Conservation (phyloP, 2,888 invertebrate genomes). For the Leptinotarsa tumamoca region DNA sequence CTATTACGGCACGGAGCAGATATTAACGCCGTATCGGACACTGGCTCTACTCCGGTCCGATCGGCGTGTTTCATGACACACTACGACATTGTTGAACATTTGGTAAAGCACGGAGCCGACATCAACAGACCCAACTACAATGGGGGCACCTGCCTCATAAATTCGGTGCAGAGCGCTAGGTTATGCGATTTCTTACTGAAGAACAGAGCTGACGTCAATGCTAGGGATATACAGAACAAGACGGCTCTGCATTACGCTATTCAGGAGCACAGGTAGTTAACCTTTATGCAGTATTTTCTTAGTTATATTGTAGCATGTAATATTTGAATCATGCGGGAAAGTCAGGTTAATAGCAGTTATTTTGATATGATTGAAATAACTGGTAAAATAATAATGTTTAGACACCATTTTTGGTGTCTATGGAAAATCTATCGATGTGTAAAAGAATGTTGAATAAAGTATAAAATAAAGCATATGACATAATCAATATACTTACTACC, state of each 20-base stretch:
- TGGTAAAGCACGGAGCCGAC: constrained; percentile 85
- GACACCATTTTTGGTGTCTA: no score
- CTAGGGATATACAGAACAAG: constrained; percentile 89
- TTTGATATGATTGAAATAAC: no score
- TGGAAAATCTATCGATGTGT: no score
- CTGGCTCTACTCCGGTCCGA: constrained; percentile 89
- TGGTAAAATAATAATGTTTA: no score
- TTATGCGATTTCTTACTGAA: constrained; percentile 84
- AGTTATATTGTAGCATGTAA: no score
- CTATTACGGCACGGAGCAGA: constrained; percentile 84
- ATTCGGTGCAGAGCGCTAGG: constrained; percentile 88
- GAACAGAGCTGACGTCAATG: constrained; percentile 87
- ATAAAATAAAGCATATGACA: no score
- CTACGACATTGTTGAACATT: constrained; percentile 80
- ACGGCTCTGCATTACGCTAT: constrained; percentile 95
- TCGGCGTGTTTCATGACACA: constrained; percentile 95
- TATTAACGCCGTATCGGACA: constrained; percentile 89
- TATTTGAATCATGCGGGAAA: no score
- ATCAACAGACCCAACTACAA: constrained; percentile 87
- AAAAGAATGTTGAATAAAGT: no score
- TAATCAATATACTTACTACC: no score
- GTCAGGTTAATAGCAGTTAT: no score
- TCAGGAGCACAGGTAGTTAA: constrained; percentile 75
- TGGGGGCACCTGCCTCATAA: constrained; percentile 94
- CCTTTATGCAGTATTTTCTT: no score